Percentiles rank a stretch among this genome's conserved stretches.
These are phyloP conservation scores for Phaethon lepturus DNA, from an alignment of 2,113 vertebrate genomes.

Conservation along the genomic window DNA sequence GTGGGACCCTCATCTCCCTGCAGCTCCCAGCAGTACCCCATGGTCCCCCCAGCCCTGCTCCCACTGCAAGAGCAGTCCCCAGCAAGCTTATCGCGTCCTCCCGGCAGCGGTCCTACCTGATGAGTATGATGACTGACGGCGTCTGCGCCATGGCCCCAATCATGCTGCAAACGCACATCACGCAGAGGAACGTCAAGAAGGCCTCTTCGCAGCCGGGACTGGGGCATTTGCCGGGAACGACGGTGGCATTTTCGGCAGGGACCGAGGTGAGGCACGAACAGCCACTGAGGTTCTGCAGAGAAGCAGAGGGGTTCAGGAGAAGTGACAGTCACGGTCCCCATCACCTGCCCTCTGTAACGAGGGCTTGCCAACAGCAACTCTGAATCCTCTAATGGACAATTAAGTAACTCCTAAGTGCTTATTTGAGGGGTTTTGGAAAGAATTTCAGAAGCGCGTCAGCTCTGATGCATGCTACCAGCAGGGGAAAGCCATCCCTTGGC, in stretches of 20 bases:
- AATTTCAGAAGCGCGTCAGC: not conserved
- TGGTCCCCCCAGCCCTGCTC: not conserved
- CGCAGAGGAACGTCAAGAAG: constrained; percentile 95
- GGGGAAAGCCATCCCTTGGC: not conserved
- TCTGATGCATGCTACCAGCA: not conserved
- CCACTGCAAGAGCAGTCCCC: not conserved
- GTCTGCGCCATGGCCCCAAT: constrained; percentile 98
- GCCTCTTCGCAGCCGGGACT: constrained; percentile 91
- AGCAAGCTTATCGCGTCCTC: rapidly evolving
- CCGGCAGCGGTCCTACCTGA: constrained; percentile 78
- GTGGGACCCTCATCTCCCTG: not conserved
- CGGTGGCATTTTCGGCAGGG: constrained; percentile 79
- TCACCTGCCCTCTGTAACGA: not conserved
- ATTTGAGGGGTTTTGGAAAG: not conserved
- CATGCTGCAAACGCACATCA: constrained; percentile 97
- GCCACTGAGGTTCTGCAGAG: constrained; percentile 88
- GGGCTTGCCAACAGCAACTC: not conserved
- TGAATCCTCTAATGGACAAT: constrained; percentile 12
- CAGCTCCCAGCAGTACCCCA: not conserved
- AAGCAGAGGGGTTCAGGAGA: constrained; percentile 15
- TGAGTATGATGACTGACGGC: constrained; percentile 95
- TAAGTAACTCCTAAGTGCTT: constrained; percentile 38
- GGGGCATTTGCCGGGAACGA: constrained; percentile 90
- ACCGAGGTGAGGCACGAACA: constrained; percentile 86
- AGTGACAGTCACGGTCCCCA: not conserved